phyloP scores from a whole-genome alignment of 2,797 vertebrate genomes.

The Phylloscopus collybita region DNA sequence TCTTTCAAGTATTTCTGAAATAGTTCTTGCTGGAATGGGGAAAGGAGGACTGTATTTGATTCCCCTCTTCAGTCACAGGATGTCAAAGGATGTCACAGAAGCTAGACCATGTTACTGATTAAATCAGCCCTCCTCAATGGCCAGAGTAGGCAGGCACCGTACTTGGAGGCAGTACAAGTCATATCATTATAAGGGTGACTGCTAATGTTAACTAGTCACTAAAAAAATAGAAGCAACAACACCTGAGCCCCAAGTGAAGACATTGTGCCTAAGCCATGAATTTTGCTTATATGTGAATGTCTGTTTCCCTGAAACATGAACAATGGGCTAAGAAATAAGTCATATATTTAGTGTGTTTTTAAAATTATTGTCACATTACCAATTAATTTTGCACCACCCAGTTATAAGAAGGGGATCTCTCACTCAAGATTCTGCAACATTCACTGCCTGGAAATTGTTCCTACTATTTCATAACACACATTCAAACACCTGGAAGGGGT shows the following conservation, averaged over 20 bases:
- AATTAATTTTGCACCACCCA: not conserved
- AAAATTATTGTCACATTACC: not conserved
- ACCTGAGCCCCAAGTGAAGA: slow-evolving; percentile 76
- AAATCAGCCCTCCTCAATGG: slow-evolving; percentile 68
- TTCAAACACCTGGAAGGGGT: not conserved
- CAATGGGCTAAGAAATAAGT: not conserved
- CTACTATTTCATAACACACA: not conserved
- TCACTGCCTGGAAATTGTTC: not conserved
- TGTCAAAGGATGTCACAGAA: slow-evolving; percentile 47
- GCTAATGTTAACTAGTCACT: slow-evolving; percentile 80
- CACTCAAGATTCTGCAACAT: not conserved
- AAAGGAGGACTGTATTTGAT: not conserved
- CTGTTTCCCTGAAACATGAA: not conserved
- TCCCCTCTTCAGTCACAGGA: slow-evolving; percentile 12
- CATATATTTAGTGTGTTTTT: not conserved
- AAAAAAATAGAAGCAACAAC: slow-evolving; percentile 76
- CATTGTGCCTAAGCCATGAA: slow-evolving; percentile 15
- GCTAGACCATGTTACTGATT: slow-evolving; percentile 55
- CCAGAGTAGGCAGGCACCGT: slow-evolving; percentile 53
- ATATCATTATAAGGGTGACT: slow-evolving; percentile 83
- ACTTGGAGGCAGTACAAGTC: slow-evolving; percentile 59
- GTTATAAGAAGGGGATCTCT: not conserved
- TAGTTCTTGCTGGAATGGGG: not conserved
- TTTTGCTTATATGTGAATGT: not conserved
- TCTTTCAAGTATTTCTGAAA: slow-evolving; percentile 25